Percentiles rank a stretch among this genome's conserved stretches.
phyloP scores from a whole-genome alignment of 2,113 vertebrate genomes.

The Addax nasomaculatus region DNA sequence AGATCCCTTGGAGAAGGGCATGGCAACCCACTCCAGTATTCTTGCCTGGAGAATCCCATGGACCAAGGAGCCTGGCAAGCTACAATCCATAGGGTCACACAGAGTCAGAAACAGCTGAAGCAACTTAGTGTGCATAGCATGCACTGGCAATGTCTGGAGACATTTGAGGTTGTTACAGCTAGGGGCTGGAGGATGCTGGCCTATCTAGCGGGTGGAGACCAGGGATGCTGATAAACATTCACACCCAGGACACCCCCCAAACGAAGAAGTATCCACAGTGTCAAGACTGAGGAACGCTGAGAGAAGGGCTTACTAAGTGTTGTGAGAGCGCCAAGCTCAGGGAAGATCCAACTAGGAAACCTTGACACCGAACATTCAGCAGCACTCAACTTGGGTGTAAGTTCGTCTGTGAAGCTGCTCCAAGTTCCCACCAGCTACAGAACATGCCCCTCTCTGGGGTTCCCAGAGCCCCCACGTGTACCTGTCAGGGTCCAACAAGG shows the following conservation, averaged over 20 bases:
- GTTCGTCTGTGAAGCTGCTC: rapidly evolving
- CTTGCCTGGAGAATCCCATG: background rate
- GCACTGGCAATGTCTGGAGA: background rate
- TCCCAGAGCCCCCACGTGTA: rapidly evolving
- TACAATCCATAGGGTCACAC: background rate
- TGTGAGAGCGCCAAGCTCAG: rapidly evolving
- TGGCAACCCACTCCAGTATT: background rate
- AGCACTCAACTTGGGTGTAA: rapidly evolving
- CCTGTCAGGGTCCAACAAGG: background rate
- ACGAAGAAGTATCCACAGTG: background rate
- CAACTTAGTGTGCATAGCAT: background rate
- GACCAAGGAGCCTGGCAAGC: background rate
- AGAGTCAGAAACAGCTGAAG: background rate
- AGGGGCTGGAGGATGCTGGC: background rate
- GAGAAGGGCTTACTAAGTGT: background rate
- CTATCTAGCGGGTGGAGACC: background rate
- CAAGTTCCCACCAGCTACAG: background rate
- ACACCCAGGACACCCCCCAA: no score
- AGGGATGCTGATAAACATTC: no score
- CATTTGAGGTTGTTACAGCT: background rate
- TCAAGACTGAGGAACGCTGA: background rate
- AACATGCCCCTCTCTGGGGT: background rate
- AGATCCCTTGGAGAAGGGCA: background rate
- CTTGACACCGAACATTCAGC: rapidly evolving
- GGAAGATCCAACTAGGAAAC: no score